These are phyloP conservation scores for Silurus aristotelis DNA, from an alignment of 2,797 vertebrate species.

Conservation along the genomic window DNA sequence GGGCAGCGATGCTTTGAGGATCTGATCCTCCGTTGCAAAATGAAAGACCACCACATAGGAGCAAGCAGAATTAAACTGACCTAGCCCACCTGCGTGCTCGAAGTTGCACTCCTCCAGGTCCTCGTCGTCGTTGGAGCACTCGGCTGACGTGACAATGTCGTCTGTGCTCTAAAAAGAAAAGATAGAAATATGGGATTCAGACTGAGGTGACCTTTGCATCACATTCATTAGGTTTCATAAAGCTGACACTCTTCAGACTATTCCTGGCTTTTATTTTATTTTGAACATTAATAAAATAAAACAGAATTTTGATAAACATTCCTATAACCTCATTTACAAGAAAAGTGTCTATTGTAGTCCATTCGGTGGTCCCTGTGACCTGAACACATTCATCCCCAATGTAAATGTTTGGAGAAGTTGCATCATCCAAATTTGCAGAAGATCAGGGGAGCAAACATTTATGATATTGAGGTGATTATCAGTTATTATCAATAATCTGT, in stretches of 20 bases:
- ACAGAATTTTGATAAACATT: neutral
- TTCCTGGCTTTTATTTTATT: too few species aligned
- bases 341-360: neutral
- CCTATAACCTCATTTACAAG: neutral
- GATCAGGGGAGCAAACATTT: neutral
- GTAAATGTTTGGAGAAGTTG: neutral
- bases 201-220: neutral
- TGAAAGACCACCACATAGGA: conserved; percentile 73
- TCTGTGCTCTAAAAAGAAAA: conserved; percentile 73
- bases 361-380: neutral
- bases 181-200: conserved; percentile 53
- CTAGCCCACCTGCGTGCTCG: conserved; percentile 96
- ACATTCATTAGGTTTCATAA: neutral
- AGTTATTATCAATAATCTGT: too few species aligned
- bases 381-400: neutral
- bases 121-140: conserved; percentile 98
- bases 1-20: conserved; percentile 85
- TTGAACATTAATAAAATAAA: too few species aligned
- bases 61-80: conserved; percentile 95
- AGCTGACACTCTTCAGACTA: neutral
- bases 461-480: too few species aligned
- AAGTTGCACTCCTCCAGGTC: conserved; percentile 97
- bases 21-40: conserved; percentile 79
- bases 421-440: neutral
- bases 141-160: conserved; percentile 93